Evolutionary conservation across 2,113 vertebrate genomes (phyloP), one percentile per base, ranked within the genome.

Genomic region (Propithecus coquereli): DNA sequence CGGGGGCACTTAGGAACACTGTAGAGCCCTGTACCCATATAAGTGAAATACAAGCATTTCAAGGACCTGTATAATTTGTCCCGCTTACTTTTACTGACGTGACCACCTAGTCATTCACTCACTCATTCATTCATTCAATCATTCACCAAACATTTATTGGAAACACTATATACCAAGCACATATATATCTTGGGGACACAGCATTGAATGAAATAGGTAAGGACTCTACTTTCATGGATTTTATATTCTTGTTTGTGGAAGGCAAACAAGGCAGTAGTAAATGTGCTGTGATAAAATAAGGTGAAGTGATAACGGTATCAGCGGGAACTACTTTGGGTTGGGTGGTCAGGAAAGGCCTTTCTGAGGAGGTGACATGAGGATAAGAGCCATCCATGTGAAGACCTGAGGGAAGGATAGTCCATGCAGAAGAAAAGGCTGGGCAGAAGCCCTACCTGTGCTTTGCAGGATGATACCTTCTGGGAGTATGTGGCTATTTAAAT

Each of bases 171-270:
- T 45, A 23, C 66, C 14, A 40, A 81, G 32, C 5, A 63, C 43
- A 7, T 25, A 0, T 13, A 0, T 30, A 47, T n/a, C 45, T 50
- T 27, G 34, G 61, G 68, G 32, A 57, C 23, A 17, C 18, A 45
- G 34, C 23, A 7, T 34, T 40, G 66, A 81, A 34, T 12, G 22
- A 66, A 87, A 30, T 63, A 68, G 27, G 11, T 65, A 84, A 57
- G 47, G n/a, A n/a, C 80, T 18, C 37, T 70, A 1, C 37, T 84
- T 83, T 47, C 11, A 8, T 77, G n/a, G 71, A 20, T 84, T 87
- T 96, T 83, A 5, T 91, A 43, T 81, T 95, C 57, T 43, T 22
- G 5, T 81, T 94, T 91, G 93, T 73, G 61, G 74, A 81, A 86
- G 80, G 57, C 27, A 59, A 70, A 47, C 30, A 70, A 84, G 65